phyloP scores from a whole-genome alignment of 2,113 vertebrate species.

The Anhinga anhinga region DNA sequence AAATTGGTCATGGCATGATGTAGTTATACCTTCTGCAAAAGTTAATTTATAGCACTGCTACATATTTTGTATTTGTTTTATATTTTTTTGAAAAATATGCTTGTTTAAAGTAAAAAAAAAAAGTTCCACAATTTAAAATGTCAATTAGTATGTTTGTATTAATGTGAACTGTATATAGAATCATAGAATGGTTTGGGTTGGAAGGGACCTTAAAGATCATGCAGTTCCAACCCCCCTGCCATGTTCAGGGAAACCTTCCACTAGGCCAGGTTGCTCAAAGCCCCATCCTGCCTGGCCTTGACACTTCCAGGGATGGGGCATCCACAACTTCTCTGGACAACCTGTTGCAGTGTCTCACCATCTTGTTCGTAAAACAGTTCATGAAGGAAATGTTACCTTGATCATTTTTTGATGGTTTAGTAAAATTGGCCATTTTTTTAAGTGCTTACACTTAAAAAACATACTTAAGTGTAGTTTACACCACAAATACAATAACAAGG shows the following conservation, averaged over 20 bases:
- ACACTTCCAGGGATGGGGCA: too few species aligned
- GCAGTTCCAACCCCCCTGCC: too few species aligned
- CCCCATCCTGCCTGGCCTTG: too few species aligned
- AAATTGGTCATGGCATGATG: not conserved
- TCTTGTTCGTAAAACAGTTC: not conserved
- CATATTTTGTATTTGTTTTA: rapidly evolving
- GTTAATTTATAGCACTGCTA: not conserved
- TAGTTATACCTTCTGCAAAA: not conserved
- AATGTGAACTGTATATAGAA: not conserved
- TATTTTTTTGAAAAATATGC: not conserved
- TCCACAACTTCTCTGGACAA: too few species aligned
- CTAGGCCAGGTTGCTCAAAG: too few species aligned
- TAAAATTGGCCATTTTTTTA: not conserved
- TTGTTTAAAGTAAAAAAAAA: not conserved
- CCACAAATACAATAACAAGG: not conserved
- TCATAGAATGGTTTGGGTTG: too few species aligned
- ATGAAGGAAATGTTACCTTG: not conserved
- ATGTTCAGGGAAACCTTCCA: too few species aligned
- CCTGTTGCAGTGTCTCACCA: too few species aligned
- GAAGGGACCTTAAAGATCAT: too few species aligned
- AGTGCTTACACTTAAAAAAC: not conserved
- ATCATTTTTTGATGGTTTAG: not conserved
- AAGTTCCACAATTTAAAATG: not conserved
- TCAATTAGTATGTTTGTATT: not conserved
- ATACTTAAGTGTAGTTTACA: not conserved